Conservation (phyloP, 2,888 invertebrate species). For the Acanthoscelides obtectus region DNA sequence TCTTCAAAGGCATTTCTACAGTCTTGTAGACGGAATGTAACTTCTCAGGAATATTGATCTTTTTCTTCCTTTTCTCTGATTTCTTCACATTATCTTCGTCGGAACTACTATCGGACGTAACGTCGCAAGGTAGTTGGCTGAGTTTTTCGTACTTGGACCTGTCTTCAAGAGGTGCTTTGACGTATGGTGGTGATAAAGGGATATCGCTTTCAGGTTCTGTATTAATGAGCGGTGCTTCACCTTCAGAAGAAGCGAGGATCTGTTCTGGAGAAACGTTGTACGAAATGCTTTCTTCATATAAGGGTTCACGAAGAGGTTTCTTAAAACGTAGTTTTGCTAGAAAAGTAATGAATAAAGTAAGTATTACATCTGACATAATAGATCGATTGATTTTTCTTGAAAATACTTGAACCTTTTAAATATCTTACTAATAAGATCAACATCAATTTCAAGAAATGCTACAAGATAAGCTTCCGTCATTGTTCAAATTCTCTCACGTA, state of each 20-base stretch:
- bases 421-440: too few relatives aligned
- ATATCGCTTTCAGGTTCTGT: slow-evolving; percentile 37
- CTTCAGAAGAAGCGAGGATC: slow-evolving; percentile 36
- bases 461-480: too few relatives aligned
- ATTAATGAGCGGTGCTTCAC: slow-evolving; percentile 45
- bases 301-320: slow-evolving; percentile 30
- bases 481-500: too few relatives aligned
- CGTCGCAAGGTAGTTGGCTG: slow-evolving; percentile 56
- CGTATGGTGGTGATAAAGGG: slow-evolving; percentile 51
- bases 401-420: too few relatives aligned
- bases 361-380: too few relatives aligned
- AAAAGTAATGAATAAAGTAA: slow-evolving; percentile 14
- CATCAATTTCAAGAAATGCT: too few relatives aligned
- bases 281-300: slow-evolving; percentile 25
- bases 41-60: slow-evolving; percentile 52
- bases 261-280: slow-evolving; percentile 40
- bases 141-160: slow-evolving; percentile 77
- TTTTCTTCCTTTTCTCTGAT: slow-evolving; percentile 43
- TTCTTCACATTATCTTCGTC: slow-evolving; percentile 45
- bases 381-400: too few relatives aligned
- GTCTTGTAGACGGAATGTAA: slow-evolving; percentile 53
- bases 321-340: slow-evolving; percentile 26
- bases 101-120: slow-evolving; percentile 51
- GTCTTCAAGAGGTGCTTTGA: slow-evolving; percentile 62
- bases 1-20: slow-evolving; percentile 48